A percentile compares a stretch with the other conserved stretches of the same genome.
Evolutionary conservation across 2,888 invertebrate genomes (phyloP).

Genomic region (Lasioglossum oenotherae): DNA sequence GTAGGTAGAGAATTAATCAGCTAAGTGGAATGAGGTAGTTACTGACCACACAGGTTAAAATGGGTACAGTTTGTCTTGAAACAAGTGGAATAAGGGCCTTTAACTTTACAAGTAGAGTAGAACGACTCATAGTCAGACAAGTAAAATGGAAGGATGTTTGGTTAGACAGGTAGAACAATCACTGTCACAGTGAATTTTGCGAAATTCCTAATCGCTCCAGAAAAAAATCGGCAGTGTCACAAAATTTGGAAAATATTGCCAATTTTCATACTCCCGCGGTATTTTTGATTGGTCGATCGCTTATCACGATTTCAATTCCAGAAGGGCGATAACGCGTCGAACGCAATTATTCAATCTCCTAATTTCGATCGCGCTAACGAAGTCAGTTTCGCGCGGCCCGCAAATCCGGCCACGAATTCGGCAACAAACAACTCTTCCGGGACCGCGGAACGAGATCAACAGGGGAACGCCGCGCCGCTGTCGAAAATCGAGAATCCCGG

Average conservation of each 20-base stretch:
- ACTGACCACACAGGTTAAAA: neutral
- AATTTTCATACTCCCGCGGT: neutral
- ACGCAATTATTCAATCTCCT: constrained; percentile 5
- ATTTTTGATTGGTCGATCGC: neutral
- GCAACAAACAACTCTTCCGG: neutral
- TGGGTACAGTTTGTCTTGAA: neutral
- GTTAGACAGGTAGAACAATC: neutral
- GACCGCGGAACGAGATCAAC: neutral
- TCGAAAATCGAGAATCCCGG: constrained; percentile 1
- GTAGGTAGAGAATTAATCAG: neutral
- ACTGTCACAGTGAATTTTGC: too few species aligned
- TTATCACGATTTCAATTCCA: neutral
- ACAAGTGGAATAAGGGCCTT: neutral
- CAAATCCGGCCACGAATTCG: neutral
- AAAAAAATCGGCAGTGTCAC: too few species aligned
- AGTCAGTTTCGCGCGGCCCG: neutral
- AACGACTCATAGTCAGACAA: neutral
- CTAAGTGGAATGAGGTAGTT: neutral
- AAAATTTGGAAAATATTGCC: neutral
- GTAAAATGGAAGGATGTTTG: neutral
- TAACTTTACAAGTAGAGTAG: neutral
- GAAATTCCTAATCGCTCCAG: too few species aligned
- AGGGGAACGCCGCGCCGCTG: neutral
- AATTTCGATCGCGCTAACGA: constrained; percentile 2
- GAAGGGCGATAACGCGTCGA: neutral